These are phyloP conservation scores for Gymnosoma rotundatum DNA, from an alignment of 2,888 invertebrate genomes.

Conservation along the genomic window DNA sequence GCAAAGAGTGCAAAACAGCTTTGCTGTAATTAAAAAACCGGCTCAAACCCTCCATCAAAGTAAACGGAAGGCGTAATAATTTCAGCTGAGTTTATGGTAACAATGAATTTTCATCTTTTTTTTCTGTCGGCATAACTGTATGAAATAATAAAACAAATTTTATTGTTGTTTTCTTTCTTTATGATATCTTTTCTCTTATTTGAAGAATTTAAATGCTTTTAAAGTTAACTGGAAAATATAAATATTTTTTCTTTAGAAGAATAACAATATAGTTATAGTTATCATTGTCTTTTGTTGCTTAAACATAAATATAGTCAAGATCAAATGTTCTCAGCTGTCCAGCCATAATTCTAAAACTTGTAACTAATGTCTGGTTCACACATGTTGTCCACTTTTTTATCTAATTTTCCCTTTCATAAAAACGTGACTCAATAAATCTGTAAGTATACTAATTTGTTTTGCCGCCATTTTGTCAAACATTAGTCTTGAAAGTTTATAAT, in stretches of 20 bases:
- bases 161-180: constrained; percentile 13
- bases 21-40: constrained; percentile 65
- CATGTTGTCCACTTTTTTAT: too few relatives aligned
- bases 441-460: too few relatives aligned
- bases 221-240: not conserved
- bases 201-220: constrained; percentile 28
- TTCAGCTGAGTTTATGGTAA: constrained; percentile 47
- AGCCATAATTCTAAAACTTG: too few relatives aligned
- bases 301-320: too few relatives aligned
- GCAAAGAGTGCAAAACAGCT: constrained; percentile 50
- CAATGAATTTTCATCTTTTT: constrained; percentile 35
- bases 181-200: not conserved
- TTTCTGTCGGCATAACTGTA: constrained; percentile 21
- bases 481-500: too few relatives aligned
- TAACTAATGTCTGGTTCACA: too few relatives aligned
- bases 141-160: constrained; percentile 41
- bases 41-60: constrained; percentile 42
- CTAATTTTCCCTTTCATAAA: too few relatives aligned
- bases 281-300: too few relatives aligned
- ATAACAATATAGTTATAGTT: too few relatives aligned
- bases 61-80: constrained; percentile 62
- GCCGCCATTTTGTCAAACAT: too few relatives aligned
- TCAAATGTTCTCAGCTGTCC: too few relatives aligned
- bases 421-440: too few relatives aligned
- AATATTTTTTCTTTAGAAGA: not conserved